Evolutionary conservation across 2,113 vertebrate genomes (phyloP), one percentile per base, ranked within the genome.

Genomic region (Bagarius yarrelli): DNA sequence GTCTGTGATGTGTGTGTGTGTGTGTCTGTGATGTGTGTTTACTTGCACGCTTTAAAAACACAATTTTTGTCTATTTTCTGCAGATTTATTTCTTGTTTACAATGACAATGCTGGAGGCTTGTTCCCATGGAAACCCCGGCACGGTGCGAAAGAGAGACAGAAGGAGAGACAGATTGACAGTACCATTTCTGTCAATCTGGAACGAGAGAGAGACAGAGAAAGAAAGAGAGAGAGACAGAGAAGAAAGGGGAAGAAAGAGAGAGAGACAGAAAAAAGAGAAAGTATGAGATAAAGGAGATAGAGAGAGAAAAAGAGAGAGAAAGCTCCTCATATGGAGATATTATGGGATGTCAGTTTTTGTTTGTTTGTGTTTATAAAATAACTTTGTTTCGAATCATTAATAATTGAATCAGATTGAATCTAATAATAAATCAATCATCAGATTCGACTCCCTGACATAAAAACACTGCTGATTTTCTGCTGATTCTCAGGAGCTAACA

Each of bases 51-150:
- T n/a, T n/a, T n/a, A n/a, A 40, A 40, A 40, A 40, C 36, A 40
- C 36, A 40, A 3, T 40, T 40, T 8, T 47, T 47, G 70, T 73
- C 18, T 8, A 73, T n/a, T 79, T 56, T 40, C 55, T 27, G 55
- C 8, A 34, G n/a, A 19, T 70, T 60, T 5, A 19, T 19, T 71
- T 61, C 50, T 44, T 79, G 34, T 30, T 90, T 92, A 55, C 18
- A 13, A 70, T 91, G 92, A 0, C 88, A 83, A 78, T 92, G 90
- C 86, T 59, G 69, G 57, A 60, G 44, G 84, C 74, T 70, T 70
- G 87, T 90, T 88, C 83, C 88, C 87, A 85, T 88, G 89, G 88
- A 88, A 89, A 92, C 90, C 67, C 66, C 73, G 86, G 80, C 72
- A 80, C 81, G 71, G 44, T 78, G 34, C 53, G 55, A 85, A 87